phyloP scores from a whole-genome alignment of 2,113 vertebrate genomes.

The Platichthys stellatus region DNA sequence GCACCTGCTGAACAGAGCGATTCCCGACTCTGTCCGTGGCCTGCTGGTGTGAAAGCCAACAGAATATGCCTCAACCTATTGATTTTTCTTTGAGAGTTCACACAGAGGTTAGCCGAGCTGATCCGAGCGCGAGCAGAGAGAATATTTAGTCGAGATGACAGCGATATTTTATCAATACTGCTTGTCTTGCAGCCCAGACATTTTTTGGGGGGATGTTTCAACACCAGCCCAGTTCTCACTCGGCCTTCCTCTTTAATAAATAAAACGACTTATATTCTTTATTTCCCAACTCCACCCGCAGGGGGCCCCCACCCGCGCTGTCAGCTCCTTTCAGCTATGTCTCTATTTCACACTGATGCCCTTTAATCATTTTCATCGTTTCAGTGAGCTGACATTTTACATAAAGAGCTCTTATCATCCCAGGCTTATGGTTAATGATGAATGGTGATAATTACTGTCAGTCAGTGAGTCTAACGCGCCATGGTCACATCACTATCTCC shows the following conservation, averaged over 20 bases:
- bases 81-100: constrained; percentile 68
- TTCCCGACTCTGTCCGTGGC: background rate
- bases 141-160: constrained; percentile 45
- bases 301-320: constrained; percentile 24
- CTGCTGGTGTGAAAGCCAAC: background rate
- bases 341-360: constrained; percentile 54
- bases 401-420: constrained; percentile 63
- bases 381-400: constrained; percentile 58
- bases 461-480: constrained; percentile 33
- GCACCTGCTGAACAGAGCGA: constrained; percentile 17
- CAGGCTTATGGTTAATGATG: constrained; percentile 53
- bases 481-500: constrained; percentile 20
- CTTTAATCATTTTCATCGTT: constrained; percentile 68
- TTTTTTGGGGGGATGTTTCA: constrained; percentile 46
- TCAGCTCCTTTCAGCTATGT: constrained; percentile 45
- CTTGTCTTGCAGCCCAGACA: constrained; percentile 32
- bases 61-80: constrained; percentile 42
- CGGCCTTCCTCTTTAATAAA: constrained; percentile 64
- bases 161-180: constrained; percentile 69
- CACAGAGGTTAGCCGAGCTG: constrained; percentile 54
- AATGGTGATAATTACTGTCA: constrained; percentile 68
- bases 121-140: constrained; percentile 40
- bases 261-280: constrained; percentile 59
- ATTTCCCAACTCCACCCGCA: constrained; percentile 37
- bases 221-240: background rate